Evolutionary conservation across 2,888 invertebrate genomes (phyloP), one percentile per base, ranked within the genome.

Genomic region (Meta bourneti): DNA sequence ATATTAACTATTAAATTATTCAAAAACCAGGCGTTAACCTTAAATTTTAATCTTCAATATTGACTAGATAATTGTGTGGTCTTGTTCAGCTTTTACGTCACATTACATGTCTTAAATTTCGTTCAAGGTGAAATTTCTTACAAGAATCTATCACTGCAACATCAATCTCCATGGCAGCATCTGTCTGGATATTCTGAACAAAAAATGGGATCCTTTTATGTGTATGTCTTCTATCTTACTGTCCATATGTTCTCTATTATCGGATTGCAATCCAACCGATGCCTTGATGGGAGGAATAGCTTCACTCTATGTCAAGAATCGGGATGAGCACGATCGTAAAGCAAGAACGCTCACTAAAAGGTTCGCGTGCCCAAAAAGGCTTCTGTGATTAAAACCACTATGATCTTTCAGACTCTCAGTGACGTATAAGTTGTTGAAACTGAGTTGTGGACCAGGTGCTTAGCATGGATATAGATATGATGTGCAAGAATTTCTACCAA

Each of bases 141-240:
- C 95, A 0, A 92, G 95, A 54, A 95, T 95, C 81, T 95, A 95
- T 93, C 95, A 95, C 93, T 95, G 95, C 93, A 95, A 95, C 94
- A 95, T 95, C 89, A 95, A 95, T 94, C 94, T 94, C 81, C 94
- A 95, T 90, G 95, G 95, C 48, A 94, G 94, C 61, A 95, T 95
- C 78, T 95, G 95, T 93, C 93, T 95, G 93, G 95, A 95, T 91
- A 94, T 95, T 69, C 94, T 95, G 52, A 94, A 95, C 91, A 94
- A 95, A 93, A 95, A 95, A 93, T 95, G 95, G 95, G 94, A 94
- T 61, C 95, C 95, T 8, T 94, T 95, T 0, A 94, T 95, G 86
- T 95, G 95, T 51, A 94, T 95, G 82, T 94, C 94, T 70, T 95
- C 95, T 93, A 95, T 95, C 51, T 94, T 95, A 11, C 94, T 95